Evolutionary conservation across 1,140 invertebrate species (phyloP), one percentile per base, ranked within the genome.

Genomic region (Brachionus asplanchnoidis): DNA sequence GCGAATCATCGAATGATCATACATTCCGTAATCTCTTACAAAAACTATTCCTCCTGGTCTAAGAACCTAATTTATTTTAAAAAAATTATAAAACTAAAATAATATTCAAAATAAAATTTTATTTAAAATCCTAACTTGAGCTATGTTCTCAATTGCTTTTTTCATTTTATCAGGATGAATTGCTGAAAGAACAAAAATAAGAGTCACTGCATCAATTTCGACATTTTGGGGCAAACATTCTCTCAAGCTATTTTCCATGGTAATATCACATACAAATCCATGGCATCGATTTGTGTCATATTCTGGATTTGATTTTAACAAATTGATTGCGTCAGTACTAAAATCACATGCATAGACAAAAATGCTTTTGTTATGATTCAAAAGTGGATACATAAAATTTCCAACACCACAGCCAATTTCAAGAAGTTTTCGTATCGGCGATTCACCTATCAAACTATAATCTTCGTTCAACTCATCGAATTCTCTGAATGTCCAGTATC

Each of bases 331-430:
- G 90, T 94, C 92, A 42, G 93, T 93, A 7, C 96, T 97, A 87
- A 99, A 94, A 91, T 99, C 97, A 90, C 96, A 99, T 4, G 95
- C 96, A 89, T 95, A 95, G 86, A 97, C 93, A 87, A 92, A 93
- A 26, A 94, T 92, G 0, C 91, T 79, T 60, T 91, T 89, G 40
- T 93, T 92, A 87, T 95, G 95, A 88, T 96, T 93, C 3, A 97
- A 87, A 46, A 99, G 88, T 0, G 97, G 97, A 90, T 95, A 98
- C 70, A 98, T 91, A 87, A 99, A 94, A 90, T 99, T 99, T 0
- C 97, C 97, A 66, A 98, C 97, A 6, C 97, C 97, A 91, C 97
- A 99, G 0, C 97, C 97, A 23, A 98, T 92, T 91, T 99, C 97
- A 9, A 98, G 89, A 40, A 94, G 91, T 2, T 91, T 88, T 70